phyloP scores from a whole-genome alignment of 2,113 vertebrate species.

The Ailuropoda melanoleuca region DNA sequence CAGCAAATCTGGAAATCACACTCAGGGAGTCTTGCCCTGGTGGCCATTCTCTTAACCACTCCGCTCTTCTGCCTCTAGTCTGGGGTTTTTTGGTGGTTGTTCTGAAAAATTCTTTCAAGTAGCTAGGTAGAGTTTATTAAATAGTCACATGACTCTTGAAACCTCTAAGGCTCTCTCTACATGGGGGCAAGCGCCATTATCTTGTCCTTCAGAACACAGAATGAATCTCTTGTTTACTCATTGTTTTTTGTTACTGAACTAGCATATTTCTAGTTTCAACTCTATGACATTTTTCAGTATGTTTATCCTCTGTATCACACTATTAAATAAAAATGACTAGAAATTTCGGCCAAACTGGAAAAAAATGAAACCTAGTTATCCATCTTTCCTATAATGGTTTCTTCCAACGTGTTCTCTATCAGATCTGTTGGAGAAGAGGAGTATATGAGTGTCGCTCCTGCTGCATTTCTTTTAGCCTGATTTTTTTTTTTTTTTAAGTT shows the following conservation, averaged over 20 bases:
- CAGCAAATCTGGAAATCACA: not conserved
- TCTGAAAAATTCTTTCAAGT: not conserved
- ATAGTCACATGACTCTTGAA: not conserved
- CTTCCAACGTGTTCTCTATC: not conserved
- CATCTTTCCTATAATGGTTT: not conserved
- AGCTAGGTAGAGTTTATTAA: not conserved
- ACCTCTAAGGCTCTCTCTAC: not conserved
- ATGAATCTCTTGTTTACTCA: not conserved
- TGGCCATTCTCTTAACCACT: not conserved
- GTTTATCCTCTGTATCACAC: not conserved
- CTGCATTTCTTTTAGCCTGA: not conserved
- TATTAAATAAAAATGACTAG: constrained; percentile 9
- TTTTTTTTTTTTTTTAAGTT: not conserved
- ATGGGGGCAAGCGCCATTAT: not conserved
- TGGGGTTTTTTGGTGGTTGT: not conserved
- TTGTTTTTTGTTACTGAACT: not conserved
- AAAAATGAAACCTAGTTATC: not conserved
- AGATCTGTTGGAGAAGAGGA: not conserved
- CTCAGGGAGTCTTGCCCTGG: not conserved
- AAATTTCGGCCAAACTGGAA: not conserved
- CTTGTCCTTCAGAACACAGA: not conserved
- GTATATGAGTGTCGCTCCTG: fast-evolving
- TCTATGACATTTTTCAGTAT: not conserved
- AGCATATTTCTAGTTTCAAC: not conserved
- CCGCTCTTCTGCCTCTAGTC: not conserved